Evolutionary conservation across 1,140 invertebrate genomes (phyloP).

Genomic region (Coelopa frigida): DNA sequence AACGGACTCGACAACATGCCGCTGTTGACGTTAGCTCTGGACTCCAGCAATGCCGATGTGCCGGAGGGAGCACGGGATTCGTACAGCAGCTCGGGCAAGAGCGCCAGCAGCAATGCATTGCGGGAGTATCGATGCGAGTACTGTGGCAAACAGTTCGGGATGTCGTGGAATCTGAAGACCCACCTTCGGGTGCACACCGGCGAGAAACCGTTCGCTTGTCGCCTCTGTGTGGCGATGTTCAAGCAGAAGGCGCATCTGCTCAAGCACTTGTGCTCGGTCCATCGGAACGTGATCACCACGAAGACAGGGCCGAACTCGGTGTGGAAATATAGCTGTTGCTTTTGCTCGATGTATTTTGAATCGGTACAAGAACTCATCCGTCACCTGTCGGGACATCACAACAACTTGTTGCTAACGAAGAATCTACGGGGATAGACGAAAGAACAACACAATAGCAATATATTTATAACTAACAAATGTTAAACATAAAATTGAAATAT

Average conservation of each 20-base stretch:
- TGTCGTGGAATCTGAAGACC: constrained; percentile 84
- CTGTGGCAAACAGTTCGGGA: constrained; percentile 81
- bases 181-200: constrained; percentile 78
- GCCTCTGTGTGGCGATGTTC: constrained; percentile 80
- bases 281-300: constrained; percentile 72
- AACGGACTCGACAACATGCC: constrained; percentile 35
- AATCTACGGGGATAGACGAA: constrained; percentile 73
- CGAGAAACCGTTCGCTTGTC: constrained; percentile 79
- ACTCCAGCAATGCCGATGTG: constrained; percentile 2
- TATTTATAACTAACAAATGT: no score
- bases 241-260: constrained; percentile 80
- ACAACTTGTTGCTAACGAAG: constrained; percentile 76
- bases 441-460: no score
- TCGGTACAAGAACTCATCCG: constrained; percentile 74
- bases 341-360: constrained; percentile 75
- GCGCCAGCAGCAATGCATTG: constrained; percentile 44
- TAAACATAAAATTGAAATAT: no score
- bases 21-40: constrained; percentile 22
- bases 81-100: constrained; percentile 19
- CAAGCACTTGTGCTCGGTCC: constrained; percentile 79
- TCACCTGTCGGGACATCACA: constrained; percentile 77
- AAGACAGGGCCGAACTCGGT: constrained; percentile 61
- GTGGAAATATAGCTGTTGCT: constrained; percentile 74
- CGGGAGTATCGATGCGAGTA: constrained; percentile 79
- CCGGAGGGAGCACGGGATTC: constrained; percentile 17